Base-by-base conservation (phyloP, 92 coral and sea anemone genomes). In the Nematostella vectensis region DNA sequence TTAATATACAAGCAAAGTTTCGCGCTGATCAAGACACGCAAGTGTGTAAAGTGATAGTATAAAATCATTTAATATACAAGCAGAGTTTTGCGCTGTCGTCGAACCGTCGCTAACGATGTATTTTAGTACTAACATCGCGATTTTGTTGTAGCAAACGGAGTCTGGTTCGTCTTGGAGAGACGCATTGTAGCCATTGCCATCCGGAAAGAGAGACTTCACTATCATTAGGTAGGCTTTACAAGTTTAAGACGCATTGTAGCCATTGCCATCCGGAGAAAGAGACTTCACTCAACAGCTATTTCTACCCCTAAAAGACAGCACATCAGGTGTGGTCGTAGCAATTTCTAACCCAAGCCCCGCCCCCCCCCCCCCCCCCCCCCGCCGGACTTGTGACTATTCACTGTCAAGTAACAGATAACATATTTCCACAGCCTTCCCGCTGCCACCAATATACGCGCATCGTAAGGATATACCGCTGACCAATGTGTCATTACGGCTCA, bases 231-330 rank as follows among this genome's bases (percentile, higher is more conserved):
- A 79, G 39, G 60, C 40, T 20, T 22, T 53, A 25, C 17, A 18
- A 12, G 15, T n/a, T n/a, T n/a, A n/a, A 93, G 57, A 93, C 99
- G 0, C 99, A 93, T 39, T 87, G 96, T 58, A 93, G 99, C 40
- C 96, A 82, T 20, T 93, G 99, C 37, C 96, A 93, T 58, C 99
- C 99, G 15, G 93, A 93, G 40, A 75, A 96, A 42, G 99, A 93
- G 69, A 93, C 99, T 2, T 72, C 96, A 29, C 78, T 93, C n/a
- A n/a, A n/a, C n/a, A n/a, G n/a, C n/a, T n/a, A n/a, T n/a, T n/a
- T n/a, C n/a, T n/a, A n/a, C n/a, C n/a, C n/a, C n/a, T n/a, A n/a
- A n/a, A n/a, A n/a, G n/a, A n/a, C n/a, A n/a, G n/a, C n/a, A n/a
- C n/a, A n/a, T n/a, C n/a, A n/a, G n/a, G n/a, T n/a, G n/a, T n/a